phyloP scores from a whole-genome alignment of 2,888 invertebrate genomes.

The Schizaphis graminum region DNA sequence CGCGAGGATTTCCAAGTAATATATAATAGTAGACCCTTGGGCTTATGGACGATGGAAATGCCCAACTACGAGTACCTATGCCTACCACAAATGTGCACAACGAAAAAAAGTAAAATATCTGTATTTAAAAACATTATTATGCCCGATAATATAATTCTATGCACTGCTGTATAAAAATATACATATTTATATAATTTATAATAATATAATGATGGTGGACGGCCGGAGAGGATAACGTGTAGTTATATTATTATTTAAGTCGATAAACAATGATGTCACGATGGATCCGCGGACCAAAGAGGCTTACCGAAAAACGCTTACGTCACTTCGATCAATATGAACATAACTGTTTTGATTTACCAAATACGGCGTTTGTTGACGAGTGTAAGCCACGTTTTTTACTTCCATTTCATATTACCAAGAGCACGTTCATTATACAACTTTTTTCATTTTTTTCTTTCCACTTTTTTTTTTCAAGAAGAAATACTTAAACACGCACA shows the following conservation, averaged over 20 bases:
- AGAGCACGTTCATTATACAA: conserved; percentile 54
- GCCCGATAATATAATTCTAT: background rate
- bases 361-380: conserved; percentile 64
- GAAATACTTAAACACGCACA: conserved; percentile 53
- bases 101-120: background rate
- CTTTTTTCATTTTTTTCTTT: conserved; percentile 23
- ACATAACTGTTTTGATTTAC: conserved; percentile 63
- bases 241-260: conserved; percentile 46
- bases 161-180: background rate
- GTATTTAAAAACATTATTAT: background rate
- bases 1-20: conserved; percentile 3
- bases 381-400: conserved; percentile 59
- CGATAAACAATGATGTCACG: conserved; percentile 63
- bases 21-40: background rate
- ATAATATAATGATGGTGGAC: background rate
- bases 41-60: background rate
- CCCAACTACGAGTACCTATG: background rate
- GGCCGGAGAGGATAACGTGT: conserved; percentile 8
- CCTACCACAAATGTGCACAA: background rate
- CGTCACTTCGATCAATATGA: conserved; percentile 62
- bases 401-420: conserved; percentile 31
- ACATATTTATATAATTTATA: background rate
- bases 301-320: conserved; percentile 61
- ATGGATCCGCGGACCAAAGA: conserved; percentile 53
- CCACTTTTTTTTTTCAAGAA: conserved; percentile 1